Base-by-base conservation (phyloP, 1,140 invertebrate genomes). In the Brachionus koreanus region DNA sequence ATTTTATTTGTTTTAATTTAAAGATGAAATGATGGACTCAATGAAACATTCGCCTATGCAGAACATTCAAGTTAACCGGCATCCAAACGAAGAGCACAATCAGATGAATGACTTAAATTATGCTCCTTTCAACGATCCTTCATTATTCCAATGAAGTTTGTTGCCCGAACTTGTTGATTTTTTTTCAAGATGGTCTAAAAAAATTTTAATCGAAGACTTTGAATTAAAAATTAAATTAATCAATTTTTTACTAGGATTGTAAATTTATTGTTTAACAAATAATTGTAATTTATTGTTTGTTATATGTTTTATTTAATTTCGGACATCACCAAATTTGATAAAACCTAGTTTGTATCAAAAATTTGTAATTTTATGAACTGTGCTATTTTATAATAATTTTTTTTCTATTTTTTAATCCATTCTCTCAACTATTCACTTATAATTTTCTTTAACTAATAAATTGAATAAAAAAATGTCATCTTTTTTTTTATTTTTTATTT, bases 21-120 rank as follows among this genome's bases (percentile, higher is more conserved):
- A 35, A 79, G 76, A 61, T 35, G 76, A 79, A 79, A 79, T 79
- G 25, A 79, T 79, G 5, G 76, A 79, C 35, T 57, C 49, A n/a
- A 79, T 79, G 12, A 79, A 79, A 37, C 49, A 79, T 25, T 79
- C 76, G 23, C 76, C 76, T 3, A 43, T 79, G 25, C 69, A 43
- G 12, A 74, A 42, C 25, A 46, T 74, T 19, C 69, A 43, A 74
- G 69, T 74, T 4, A 74, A 46, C 33, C 37, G 69, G 13, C 69
- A 74, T 29, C 69, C 25, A 74, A 23, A 25, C 12, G 69, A 74
- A 0, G 69, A 74, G 6, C 69, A 74, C 29, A 74, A 35, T 74
- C 69, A 43, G 29, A 74, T 74, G 69, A 29, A 25, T 74, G 69
- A 74, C 12, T 25, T 74, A 33, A 74, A 74, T 13, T 74, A 74